A percentile compares a stretch with the other conserved stretches of the same genome.
phyloP scores from a whole-genome alignment of 2,797 vertebrate species.

The Microctenopoma stevenorrisi region DNA sequence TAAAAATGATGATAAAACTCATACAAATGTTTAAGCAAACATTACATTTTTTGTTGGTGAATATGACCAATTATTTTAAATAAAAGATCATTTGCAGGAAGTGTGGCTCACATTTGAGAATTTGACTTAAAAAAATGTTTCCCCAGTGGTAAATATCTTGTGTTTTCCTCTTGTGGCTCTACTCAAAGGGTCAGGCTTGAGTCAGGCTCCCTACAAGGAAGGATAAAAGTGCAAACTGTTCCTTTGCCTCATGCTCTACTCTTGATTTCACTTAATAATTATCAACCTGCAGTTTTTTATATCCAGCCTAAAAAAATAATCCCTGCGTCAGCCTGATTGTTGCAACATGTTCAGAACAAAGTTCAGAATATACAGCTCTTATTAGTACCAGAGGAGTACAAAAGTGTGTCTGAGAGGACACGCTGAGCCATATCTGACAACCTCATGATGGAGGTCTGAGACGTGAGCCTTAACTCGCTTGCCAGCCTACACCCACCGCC shows the following conservation, averaged over 20 bases:
- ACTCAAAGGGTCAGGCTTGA: constrained; percentile 60
- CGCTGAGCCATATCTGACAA: constrained; percentile 54
- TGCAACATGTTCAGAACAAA: constrained; percentile 21
- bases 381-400: constrained; percentile 25
- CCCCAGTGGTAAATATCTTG: constrained; percentile 62
- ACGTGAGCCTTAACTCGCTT: constrained; percentile 31
- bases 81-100: constrained; percentile 4
- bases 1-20: no score
- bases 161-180: constrained; percentile 72
- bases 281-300: constrained; percentile 19
- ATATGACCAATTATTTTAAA: constrained; percentile 3
- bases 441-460: constrained; percentile 37
- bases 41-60: neutral
- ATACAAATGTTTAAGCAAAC: neutral
- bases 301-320: constrained; percentile 24
- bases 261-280: constrained; percentile 27
- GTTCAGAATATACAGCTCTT: constrained; percentile 27
- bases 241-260: constrained; percentile 18
- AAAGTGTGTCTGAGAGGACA: constrained; percentile 36
- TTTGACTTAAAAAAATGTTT: constrained; percentile 51
- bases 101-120: constrained; percentile 28
- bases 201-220: constrained; percentile 65
- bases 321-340: constrained; percentile 18
- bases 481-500: constrained; percentile 7
- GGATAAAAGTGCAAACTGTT: constrained; percentile 39